Conservation (phyloP, 2,888 invertebrate species). For the Plebejus melissa region DNA sequence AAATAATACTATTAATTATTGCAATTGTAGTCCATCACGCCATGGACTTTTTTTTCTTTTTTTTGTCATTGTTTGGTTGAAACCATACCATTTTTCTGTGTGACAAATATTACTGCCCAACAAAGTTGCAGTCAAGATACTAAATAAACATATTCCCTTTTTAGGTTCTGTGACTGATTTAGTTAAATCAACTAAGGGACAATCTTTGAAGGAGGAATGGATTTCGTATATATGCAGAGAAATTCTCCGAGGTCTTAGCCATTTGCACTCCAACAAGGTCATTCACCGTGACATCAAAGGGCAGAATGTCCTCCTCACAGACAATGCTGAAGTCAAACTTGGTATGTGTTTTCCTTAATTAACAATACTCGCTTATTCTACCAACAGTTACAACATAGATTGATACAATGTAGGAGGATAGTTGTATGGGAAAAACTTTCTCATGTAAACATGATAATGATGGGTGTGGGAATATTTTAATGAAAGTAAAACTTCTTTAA, state of each 20-base stretch:
- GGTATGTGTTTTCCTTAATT: constrained; percentile 72
- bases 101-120: not conserved
- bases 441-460: constrained; percentile 24
- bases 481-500: constrained; percentile 27
- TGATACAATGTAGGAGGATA: constrained; percentile 19
- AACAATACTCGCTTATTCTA: not conserved
- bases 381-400: not conserved
- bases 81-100: not conserved
- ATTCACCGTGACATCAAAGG: constrained; percentile 99
- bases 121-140: not conserved
- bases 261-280: constrained; percentile 98
- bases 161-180: constrained; percentile 97
- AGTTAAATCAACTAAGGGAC: constrained; percentile 99
- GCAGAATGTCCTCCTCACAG: constrained; percentile 99
- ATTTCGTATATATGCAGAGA: constrained; percentile 99
- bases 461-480: constrained; percentile 23
- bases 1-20: no score
- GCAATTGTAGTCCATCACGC: no score
- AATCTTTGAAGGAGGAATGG: constrained; percentile 99
- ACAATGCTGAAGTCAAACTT: constrained; percentile 99
- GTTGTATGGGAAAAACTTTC: constrained; percentile 19
- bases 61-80: no score
- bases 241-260: constrained; percentile 95
- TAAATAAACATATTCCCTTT: constrained; percentile 37
- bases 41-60: no score